Evolutionary conservation across 2,113 vertebrate species (phyloP).

Genomic region (Thinocorus orbignyianus): DNA sequence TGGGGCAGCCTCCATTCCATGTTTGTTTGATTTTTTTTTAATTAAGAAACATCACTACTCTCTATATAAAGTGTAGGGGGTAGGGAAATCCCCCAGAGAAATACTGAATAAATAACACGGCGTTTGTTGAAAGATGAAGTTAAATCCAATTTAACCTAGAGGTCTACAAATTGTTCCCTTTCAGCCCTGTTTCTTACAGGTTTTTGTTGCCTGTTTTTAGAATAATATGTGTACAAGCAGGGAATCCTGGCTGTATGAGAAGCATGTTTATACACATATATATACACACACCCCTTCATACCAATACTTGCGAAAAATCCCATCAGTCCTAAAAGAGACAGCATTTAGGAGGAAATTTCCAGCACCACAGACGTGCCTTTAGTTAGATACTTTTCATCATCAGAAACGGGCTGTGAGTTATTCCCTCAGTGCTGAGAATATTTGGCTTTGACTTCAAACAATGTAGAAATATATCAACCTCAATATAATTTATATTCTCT

Average conservation of each 20-base stretch:
- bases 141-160: conserved; percentile 34
- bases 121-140: conserved; percentile 56
- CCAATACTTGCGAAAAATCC: conserved; percentile 3
- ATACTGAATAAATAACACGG: conserved; percentile 35
- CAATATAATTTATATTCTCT: conserved; percentile 49
- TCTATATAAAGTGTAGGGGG: background rate
- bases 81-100: conserved; percentile 3
- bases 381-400: background rate
- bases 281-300: background rate
- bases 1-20: background rate
- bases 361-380: conserved; percentile 13
- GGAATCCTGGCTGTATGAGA: background rate
- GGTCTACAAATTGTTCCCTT: conserved; percentile 1
- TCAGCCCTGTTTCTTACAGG: background rate
- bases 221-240: background rate
- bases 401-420: background rate
- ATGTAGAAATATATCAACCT: conserved; percentile 8
- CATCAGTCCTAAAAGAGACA: conserved; percentile 5
- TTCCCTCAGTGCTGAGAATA: conserved; percentile 12
- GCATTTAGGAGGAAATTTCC: conserved; percentile 27
- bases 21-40: conserved; percentile 55
- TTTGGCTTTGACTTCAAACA: conserved; percentile 49
- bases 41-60: conserved; percentile 30
- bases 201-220: conserved; percentile 1
- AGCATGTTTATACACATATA: background rate